Conservation (phyloP, 2,113 vertebrate genomes). For the Struthio camelus region DNA sequence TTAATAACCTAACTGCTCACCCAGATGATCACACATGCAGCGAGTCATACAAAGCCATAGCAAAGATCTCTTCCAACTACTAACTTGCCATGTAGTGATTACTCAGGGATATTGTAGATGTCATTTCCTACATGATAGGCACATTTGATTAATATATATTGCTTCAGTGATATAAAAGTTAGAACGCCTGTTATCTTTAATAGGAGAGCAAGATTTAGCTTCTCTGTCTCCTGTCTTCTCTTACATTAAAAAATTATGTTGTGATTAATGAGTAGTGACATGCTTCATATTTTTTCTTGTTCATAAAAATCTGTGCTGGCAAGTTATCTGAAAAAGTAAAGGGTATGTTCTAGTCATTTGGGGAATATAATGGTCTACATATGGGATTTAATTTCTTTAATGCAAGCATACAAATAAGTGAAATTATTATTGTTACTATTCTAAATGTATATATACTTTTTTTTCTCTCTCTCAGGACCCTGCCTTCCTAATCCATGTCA, state of each 20-base stretch:
- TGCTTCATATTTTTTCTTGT: slow-evolving; percentile 24
- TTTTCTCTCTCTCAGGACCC: slow-evolving; percentile 79
- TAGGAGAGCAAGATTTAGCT: slow-evolving; percentile 33
- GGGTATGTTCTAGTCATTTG: background rate
- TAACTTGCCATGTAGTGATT: background rate
- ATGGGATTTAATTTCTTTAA: background rate
- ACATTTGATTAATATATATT: slow-evolving; percentile 41
- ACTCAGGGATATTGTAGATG: background rate
- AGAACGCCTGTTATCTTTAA: slow-evolving; percentile 57
- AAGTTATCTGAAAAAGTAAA: slow-evolving; percentile 19
- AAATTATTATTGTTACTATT: background rate
- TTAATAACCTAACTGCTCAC: background rate
- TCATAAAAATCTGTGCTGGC: slow-evolving; percentile 13
- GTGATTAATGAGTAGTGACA: slow-evolving; percentile 57
- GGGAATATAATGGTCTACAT: background rate
- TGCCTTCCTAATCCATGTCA: slow-evolving; percentile 97
- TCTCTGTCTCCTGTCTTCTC: slow-evolving; percentile 36
- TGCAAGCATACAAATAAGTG: background rate
- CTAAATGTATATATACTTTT: background rate
- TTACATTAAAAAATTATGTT: slow-evolving; percentile 56
- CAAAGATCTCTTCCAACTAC: background rate
- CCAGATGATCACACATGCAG: background rate
- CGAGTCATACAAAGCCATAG: background rate
- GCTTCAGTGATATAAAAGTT: slow-evolving; percentile 7
- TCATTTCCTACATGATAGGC: slow-evolving; percentile 5